A percentile compares a stretch with the other conserved stretches of the same genome.
Conservation (phyloP, 2,888 invertebrate genomes). For the Apamea monoglypha region DNA sequence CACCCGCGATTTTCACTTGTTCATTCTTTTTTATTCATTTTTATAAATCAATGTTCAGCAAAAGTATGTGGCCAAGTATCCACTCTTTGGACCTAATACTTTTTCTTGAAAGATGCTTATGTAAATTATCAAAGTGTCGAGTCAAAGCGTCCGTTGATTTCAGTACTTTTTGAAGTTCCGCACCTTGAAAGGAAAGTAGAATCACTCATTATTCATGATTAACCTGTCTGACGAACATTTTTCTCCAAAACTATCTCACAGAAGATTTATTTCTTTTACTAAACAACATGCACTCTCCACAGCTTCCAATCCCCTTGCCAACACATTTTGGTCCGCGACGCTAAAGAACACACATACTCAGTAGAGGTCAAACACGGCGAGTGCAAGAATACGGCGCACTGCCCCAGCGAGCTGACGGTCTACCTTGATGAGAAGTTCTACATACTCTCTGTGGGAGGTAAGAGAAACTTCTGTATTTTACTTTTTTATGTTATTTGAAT, state of each 20-base stretch:
- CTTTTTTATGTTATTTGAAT: too few species aligned
- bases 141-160: neutral
- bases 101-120: neutral
- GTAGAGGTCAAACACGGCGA: slow-evolving; percentile 91
- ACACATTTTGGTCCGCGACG: slow-evolving; percentile 93
- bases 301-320: slow-evolving; percentile 95
- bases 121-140: neutral
- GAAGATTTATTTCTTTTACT: neutral
- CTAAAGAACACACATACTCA: slow-evolving; percentile 92
- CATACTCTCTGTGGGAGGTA: slow-evolving; percentile 83
- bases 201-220: neutral
- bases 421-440: slow-evolving; percentile 94
- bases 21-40: too few species aligned
- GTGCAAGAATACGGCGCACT: slow-evolving; percentile 74
- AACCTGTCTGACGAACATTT: neutral
- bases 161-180: neutral
- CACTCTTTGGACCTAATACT: neutral
- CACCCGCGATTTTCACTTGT: too few species aligned
- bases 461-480: neutral
- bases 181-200: neutral
- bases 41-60: too few species aligned
- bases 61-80: too few species aligned
- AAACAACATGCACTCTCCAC: slow-evolving; percentile 17
- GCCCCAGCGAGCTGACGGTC: slow-evolving; percentile 89
- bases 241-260: neutral